Base-by-base conservation (phyloP, 2,888 invertebrate genomes). In the Sialis lutaria region DNA sequence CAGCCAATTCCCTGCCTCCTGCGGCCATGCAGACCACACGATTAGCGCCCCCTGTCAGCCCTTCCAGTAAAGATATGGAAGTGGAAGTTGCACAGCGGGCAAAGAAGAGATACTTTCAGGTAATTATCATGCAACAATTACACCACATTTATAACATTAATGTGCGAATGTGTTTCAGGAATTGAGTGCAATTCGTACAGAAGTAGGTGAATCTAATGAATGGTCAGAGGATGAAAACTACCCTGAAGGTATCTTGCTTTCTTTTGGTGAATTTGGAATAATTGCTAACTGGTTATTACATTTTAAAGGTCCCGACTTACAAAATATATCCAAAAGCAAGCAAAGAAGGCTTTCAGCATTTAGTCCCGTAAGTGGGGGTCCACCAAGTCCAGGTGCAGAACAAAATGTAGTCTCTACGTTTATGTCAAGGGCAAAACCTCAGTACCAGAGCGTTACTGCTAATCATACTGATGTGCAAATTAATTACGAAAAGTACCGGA, bases 181-280 rank as follows among this genome's bases (percentile, higher is more conserved):
- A 57, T 65, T 89, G 42, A 66, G 75, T 43, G 75, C 79, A 48
- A 74, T 88, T 32, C 70, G 77, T 55, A 74, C 78, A 54, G 80
- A 84, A 54, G 73, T 82, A 45, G 80, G 82, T n/a, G 75, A 82
- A 45, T 60, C 65, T 53, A 70, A 77, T 49, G 65, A 64, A 49
- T 66, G 69, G 42, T 82, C 83, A 32, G 87, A 87, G 53, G 83
- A 83, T 65, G 88, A 89, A 54, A 80, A 79, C 56, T 81, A 79
- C 60, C 79, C 81, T 40, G 81, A 80, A 58, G 81, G 80, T 13
- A 30, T 22, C 9, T 42, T 42, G n/a, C 7, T 10, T n/a, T 42
- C 9, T 22, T 42, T 42, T 2, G 13, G 6, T 10, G 2, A 35
- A 7, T 37, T 6, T 37, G 4, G 12, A 12, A 37, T 6, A 37